Evolutionary conservation across 2,888 invertebrate species (phyloP), one percentile per base, ranked within the genome.

Genomic region (Pherbina coryleti): DNA sequence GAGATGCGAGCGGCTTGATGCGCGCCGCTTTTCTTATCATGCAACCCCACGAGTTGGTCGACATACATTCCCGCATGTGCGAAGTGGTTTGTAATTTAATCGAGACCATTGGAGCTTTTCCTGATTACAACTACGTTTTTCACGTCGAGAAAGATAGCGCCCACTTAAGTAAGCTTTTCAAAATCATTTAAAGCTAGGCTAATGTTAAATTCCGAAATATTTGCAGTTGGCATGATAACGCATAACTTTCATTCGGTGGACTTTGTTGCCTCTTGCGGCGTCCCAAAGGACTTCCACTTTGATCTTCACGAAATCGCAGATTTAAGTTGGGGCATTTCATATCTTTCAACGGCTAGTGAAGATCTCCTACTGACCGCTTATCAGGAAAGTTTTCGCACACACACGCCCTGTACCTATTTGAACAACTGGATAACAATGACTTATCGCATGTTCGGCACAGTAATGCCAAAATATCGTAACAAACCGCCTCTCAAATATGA

Each of bases 51-150:
- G 83, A 84, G 67, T 76, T 86, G 53, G 81, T 83, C 1, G 87
- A 87, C 51, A 85, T 87, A 9, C 87, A 87, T 67, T 84, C 86
- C 0, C 83, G 86, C 44, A 75, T 86, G 34, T 86, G 86, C 77
- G 87, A 87, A 74, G 84, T 84, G 0, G 83, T 86, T 0, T 83
- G 85, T 5, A 71, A 77, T 1, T 67, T 87, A 34, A 85, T 86
- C 66, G 84, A 87, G 53, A 82, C 82, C n/a, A 82, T 83, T 19
- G 85, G 86, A 2, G 81, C 83, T 8, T 84, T 87, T 71, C 86
- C 86, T 0, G 81, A 82, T 34, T 80, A 81, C 57, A 86, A 86
- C 75, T 84, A 84, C 75, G 83, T 86, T 0, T 81, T 86, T 55
- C 81, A 77, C n/a, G 82, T 84, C 11, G 81, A 85, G 5, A 83